Base-by-base conservation (phyloP, 2,888 invertebrate genomes). In the Holacanthella duospinosa region DNA sequence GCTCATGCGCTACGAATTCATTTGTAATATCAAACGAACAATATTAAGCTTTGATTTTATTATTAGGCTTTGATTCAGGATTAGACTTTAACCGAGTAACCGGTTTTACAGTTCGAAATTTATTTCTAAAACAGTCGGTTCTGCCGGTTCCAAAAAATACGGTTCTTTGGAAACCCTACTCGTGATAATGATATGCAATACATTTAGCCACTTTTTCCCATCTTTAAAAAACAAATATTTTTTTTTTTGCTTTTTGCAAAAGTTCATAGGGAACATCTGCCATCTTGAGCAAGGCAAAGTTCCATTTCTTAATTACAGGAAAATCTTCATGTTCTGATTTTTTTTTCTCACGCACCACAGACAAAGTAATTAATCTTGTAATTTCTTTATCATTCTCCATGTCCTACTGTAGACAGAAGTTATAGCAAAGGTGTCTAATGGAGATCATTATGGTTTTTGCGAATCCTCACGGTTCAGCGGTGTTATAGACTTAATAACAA, bases 261-360 rank as follows among this genome's bases (percentile, higher is more conserved):
- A n/a, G 48, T 48, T n/a, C 48, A 48, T 9, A n/a, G 48, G 48
- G 21, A 48, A 48, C 48, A 48, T 48, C 48, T 48, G 48, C 48
- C n/a, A 36, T 36, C 16, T 36, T 36, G 6, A 36, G 36, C 36
- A 48, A 48, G 21, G 48, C 21, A n/a, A 21, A n/a, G 48, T 48
- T 9, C 21, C 48, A 4, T 48, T 36, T 36, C 16, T 48, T 48
- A 48, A 48, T 48, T 48, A 48, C 12, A 48, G 48, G 21, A 48
- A 48, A 48, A 48, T 16, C 21, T n/a, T 9, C 48, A 21, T 21
- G 48, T 48, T n/a, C 48, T 48, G 48, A 48, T 48, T 48, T 21
- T 36, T 12, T 12, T n/a, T 16, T 36, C 19, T 48, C 48, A 48
- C 48, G 21, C 48, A 48, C 12, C 4, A 21, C 21, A 48, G 16